These are phyloP conservation scores for Sebastes trivittatus DNA, from an alignment of 2,797 vertebrate genomes.

Conservation along the genomic window DNA sequence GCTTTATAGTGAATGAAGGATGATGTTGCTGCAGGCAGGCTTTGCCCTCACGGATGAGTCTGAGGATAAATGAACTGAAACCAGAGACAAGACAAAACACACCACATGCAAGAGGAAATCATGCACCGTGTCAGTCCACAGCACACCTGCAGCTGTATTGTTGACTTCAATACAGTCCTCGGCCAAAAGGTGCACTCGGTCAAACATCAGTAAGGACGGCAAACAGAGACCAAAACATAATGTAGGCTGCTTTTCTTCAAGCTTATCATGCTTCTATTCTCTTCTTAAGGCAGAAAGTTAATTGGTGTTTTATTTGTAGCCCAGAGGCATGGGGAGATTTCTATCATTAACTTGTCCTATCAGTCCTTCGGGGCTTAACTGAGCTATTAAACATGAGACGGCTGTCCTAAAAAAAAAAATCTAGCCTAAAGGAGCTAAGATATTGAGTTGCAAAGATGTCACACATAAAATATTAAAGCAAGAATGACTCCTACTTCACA, in stretches of 20 bases:
- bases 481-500: conserved; percentile 10
- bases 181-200: conserved; percentile 32
- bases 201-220: conserved; percentile 27
- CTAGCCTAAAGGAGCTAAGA: conserved; percentile 22
- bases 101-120: conserved; percentile 29
- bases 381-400: conserved; percentile 55
- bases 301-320: conserved; percentile 59
- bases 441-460: conserved; percentile 44
- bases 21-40: conserved; percentile 18
- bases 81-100: conserved; percentile 41
- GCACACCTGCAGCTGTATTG: conserved; percentile 67
- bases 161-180: conserved; percentile 47
- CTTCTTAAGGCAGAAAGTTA: conserved; percentile 29
- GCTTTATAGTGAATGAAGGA: conserved; percentile 18
- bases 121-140: conserved; percentile 36
- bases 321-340: conserved; percentile 40
- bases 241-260: conserved; percentile 22
- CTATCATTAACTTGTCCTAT: conserved; percentile 58
- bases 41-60: conserved; percentile 20
- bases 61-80: conserved; percentile 40
- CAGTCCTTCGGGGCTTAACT: conserved; percentile 38
- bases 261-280: conserved; percentile 32
- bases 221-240: conserved; percentile 26
- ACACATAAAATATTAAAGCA: conserved; percentile 22
- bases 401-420: conserved; percentile 36